Conservation (phyloP, 2,888 invertebrate species). For the Troides aeacus region DNA sequence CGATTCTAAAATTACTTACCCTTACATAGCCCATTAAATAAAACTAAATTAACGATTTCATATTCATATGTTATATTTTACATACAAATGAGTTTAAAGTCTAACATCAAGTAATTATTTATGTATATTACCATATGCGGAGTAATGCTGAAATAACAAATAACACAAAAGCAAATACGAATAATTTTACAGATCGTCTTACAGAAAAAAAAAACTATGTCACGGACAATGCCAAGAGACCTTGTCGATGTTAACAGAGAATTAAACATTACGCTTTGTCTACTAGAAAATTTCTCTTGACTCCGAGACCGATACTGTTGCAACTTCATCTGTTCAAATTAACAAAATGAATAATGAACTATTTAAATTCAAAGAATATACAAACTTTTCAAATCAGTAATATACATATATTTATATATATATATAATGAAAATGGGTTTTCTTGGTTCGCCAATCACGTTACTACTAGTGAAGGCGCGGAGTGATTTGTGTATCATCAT, state of each 20-base stretch:
- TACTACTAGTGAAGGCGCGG: no score
- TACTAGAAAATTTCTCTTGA: conserved; percentile 4
- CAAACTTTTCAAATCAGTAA: background rate
- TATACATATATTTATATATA: background rate
- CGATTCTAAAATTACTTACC: no score
- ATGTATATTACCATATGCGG: background rate
- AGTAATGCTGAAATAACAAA: background rate
- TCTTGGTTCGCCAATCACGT: no score
- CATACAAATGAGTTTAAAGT: no score
- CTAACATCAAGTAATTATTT: background rate
- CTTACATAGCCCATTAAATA: no score
- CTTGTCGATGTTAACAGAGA: conserved; percentile 16
- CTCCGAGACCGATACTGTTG: background rate
- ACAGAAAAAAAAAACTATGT: conserved; percentile 16
- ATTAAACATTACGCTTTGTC: conserved; percentile 5
- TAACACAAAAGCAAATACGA: background rate
- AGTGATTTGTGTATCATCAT: no score
- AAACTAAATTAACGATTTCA: no score
- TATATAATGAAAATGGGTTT: no score
- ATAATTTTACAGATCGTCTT: background rate
- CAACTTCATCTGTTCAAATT: conserved; percentile 10
- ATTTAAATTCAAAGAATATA: conserved; percentile 6
- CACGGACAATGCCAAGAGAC: conserved; percentile 18
- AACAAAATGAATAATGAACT: conserved; percentile 13
- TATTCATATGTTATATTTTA: no score